Base-by-base conservation (phyloP, 1,140 invertebrate genomes). In the Leptoteleia sp. region DNA sequence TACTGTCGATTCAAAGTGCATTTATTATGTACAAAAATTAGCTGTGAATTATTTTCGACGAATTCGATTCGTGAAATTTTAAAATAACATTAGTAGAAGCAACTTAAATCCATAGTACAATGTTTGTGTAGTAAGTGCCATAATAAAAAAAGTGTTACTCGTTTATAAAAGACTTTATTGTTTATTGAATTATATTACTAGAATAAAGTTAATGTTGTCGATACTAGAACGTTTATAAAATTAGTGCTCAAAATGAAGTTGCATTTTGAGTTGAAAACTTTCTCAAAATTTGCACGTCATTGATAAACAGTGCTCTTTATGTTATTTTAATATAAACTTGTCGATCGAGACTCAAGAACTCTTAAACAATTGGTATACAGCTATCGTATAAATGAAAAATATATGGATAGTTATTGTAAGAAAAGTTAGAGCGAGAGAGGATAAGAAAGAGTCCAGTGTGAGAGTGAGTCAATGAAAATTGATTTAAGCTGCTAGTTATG, bases 331-430 rank as follows among this genome's bases (percentile, higher is more conserved):
- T 64, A 55, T 12, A 37, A 62, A 48, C 13, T 64, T 50, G 37
- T 64, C 40, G 37, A 70, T 76, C 73, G 59, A 78, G 75, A 78
- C 67, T 78, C 70, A 70, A 79, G 71, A 75, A 75, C 64, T 79
- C 68, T 79, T 82, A 81, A 71, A 70, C 71, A 71, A 80, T 80
- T 67, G 76, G 52, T 85, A 85, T 82, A 85, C 72, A 64, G 80
- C 50, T 83, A 77, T 83, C 83, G 81, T 82, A 85, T 76, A 85
- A 79, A 85, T 76, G 84, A 79, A 65, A 82, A 52, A 72, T 48
- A 38, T 67, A 76, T 72, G 40, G 0, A 73, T 81, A 81, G 55
- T n/a, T n/a, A n/a, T 73, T 80, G 72, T 82, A 78, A 82, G 76
- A 68, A 79, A 72, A 65, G 17, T 57, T 64, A 80, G 64, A 68